These are phyloP conservation scores for Ophioninae sp. DNA, from an alignment of 2,888 invertebrate species.

Conservation along the genomic window DNA sequence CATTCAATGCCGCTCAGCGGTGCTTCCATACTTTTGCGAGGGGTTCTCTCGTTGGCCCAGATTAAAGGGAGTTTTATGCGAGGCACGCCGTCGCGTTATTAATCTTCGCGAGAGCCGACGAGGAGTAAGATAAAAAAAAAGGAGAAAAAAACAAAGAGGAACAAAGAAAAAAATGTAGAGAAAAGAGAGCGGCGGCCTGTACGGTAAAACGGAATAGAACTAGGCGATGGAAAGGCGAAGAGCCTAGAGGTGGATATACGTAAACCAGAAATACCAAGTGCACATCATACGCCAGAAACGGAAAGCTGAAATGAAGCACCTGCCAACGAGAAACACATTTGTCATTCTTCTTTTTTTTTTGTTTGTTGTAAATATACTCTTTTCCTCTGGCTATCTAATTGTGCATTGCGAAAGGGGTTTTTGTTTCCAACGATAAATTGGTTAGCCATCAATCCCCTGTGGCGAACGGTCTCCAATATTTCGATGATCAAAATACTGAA, in stretches of 20 bases:
- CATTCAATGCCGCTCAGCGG: conserved; percentile 58
- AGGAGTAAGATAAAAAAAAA: conserved; percentile 48
- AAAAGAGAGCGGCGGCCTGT: conserved; percentile 41
- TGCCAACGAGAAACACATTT: conserved; percentile 27
- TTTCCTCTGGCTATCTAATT: not conserved
- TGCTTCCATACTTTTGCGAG: conserved; percentile 56
- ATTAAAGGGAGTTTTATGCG: conserved; percentile 75
- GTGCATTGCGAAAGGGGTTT: not conserved
- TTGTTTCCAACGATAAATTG: not conserved
- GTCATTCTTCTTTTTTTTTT: not conserved
- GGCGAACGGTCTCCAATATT: not conserved
- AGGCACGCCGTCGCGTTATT: conserved; percentile 71
- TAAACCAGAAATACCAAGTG: conserved; percentile 51
- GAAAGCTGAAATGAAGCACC: conserved; percentile 17
- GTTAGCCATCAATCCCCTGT: not conserved
- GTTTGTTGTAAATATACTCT: conserved; percentile 18
- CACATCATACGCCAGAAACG: conserved; percentile 42
- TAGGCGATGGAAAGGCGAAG: conserved; percentile 44
- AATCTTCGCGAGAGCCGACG: conserved; percentile 72
- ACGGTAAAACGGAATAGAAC: conserved; percentile 28
- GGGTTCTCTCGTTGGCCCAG: conserved; percentile 68
- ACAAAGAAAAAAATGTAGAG: conserved; percentile 36
- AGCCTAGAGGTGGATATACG: conserved; percentile 34
- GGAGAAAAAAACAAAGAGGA: conserved; percentile 12
- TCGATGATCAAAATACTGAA: not conserved